Evolutionary conservation across 2,888 invertebrate species (phyloP).

Genomic region (Campopleginae sp.): DNA sequence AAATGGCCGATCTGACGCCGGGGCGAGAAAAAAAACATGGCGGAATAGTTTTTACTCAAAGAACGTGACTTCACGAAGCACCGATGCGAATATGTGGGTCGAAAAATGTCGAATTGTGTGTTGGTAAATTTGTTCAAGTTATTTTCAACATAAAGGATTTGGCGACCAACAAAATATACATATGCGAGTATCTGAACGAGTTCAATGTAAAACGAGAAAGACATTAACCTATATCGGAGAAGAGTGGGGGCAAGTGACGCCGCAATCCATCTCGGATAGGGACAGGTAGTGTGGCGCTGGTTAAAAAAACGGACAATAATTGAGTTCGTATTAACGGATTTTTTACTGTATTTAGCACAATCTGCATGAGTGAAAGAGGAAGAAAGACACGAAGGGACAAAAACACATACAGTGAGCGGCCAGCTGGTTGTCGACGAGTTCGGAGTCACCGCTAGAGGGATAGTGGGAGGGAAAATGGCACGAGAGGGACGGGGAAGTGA

Average conservation of each 20-base stretch:
- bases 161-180: neutral
- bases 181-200: neutral
- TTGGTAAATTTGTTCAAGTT: neutral
- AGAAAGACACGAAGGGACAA: conserved; percentile 15
- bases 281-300: neutral
- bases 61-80: neutral
- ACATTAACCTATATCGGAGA: conserved; percentile 3
- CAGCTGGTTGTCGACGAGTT: conserved; percentile 60
- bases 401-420: neutral
- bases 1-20: neutral
- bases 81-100: neutral
- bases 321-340: conserved; percentile 10
- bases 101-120: neutral
- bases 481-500: conserved; percentile 2
- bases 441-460: conserved; percentile 58
- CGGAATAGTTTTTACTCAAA: no score
- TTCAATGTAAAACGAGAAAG: conserved; percentile 6
- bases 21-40: neutral
- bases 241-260: conserved; percentile 1
- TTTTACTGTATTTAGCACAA: conserved; percentile 15
- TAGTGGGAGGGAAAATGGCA: conserved; percentile 33
- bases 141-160: neutral
- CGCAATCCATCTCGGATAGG: neutral
- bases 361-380: neutral
- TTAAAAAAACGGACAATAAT: conserved; percentile 1